Percentiles rank a stretch among this genome's conserved stretches.
Evolutionary conservation across 2,888 invertebrate genomes (phyloP).

Genomic region (Chromoteleia sp.): DNA sequence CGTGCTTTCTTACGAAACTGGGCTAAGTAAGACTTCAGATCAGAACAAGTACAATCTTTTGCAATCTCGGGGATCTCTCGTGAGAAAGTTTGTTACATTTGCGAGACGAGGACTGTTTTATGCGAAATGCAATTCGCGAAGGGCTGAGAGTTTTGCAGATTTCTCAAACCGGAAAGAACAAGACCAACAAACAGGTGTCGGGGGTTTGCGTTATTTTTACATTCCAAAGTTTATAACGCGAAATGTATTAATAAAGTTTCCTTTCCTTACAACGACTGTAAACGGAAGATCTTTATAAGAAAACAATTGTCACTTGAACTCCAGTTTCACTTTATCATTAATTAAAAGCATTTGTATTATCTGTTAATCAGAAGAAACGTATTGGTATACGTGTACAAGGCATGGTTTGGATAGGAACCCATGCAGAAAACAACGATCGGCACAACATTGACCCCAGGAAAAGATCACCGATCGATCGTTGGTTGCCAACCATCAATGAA

Average conservation of each 20-base stretch:
- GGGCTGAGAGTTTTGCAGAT: slow-evolving; percentile 16
- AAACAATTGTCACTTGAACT: too few species aligned
- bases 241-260: not conserved
- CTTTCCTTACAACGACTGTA: too few species aligned
- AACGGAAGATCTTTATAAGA: too few species aligned
- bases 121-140: slow-evolving; percentile 32
- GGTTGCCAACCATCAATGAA: too few species aligned
- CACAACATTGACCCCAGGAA: too few species aligned
- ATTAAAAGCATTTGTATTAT: too few species aligned
- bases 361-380: too few species aligned
- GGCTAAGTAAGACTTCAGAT: slow-evolving; percentile 70
- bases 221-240: slow-evolving; percentile 9
- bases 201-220: slow-evolving; percentile 11
- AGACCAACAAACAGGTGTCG: slow-evolving; percentile 25
- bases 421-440: too few species aligned
- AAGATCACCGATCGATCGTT: too few species aligned
- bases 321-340: too few species aligned
- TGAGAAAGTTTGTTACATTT: slow-evolving; percentile 61
- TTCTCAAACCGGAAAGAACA: not conserved
- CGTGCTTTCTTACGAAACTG: slow-evolving; percentile 67
- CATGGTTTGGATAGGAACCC: too few species aligned
- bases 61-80: slow-evolving; percentile 53
- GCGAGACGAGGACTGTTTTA: slow-evolving; percentile 38
- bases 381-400: too few species aligned
- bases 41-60: slow-evolving; percentile 65